Conservation (phyloP, 23 tunicate species). For the Trididemnum nubilum region DNA sequence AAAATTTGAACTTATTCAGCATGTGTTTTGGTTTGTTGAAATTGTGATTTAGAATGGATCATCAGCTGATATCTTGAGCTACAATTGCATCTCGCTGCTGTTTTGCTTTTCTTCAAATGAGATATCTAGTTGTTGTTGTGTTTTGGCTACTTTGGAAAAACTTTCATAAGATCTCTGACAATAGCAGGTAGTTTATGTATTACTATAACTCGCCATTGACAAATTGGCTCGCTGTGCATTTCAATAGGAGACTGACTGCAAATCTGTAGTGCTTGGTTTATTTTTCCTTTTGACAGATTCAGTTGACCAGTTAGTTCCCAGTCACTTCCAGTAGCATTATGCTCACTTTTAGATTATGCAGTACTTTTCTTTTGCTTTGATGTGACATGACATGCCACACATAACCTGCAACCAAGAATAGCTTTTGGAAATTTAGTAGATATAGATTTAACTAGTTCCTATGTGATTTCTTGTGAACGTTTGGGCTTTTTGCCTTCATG, state of each 20-base stretch:
- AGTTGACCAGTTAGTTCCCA: not conserved
- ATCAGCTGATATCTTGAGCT: constrained; percentile 17
- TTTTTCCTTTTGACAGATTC: not conserved
- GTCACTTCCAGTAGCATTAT: not conserved
- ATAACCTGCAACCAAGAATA: not conserved
- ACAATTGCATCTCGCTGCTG: not conserved
- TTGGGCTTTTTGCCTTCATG: constrained; percentile 12
- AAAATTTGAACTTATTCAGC: constrained; percentile 24
- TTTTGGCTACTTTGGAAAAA: constrained; percentile 12
- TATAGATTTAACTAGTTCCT: not conserved
- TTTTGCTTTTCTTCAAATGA: not conserved
- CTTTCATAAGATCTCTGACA: constrained; percentile 20
- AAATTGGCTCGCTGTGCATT: constrained; percentile 13
- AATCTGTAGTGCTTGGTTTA: not conserved
- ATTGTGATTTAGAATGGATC: constrained; percentile 1
- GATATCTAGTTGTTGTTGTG: constrained; percentile 8
- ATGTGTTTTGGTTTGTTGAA: not conserved
- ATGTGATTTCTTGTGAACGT: not conserved
- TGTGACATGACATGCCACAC: not conserved
- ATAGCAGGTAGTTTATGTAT: constrained; percentile 5
- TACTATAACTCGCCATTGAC: not conserved
- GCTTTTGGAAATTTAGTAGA: not conserved
- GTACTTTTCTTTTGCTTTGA: not conserved
- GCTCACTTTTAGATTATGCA: not conserved
- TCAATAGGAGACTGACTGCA: not conserved